These are phyloP conservation scores for Meiosimyza decipiens DNA, from an alignment of 2,888 invertebrate genomes.

Conservation along the genomic window DNA sequence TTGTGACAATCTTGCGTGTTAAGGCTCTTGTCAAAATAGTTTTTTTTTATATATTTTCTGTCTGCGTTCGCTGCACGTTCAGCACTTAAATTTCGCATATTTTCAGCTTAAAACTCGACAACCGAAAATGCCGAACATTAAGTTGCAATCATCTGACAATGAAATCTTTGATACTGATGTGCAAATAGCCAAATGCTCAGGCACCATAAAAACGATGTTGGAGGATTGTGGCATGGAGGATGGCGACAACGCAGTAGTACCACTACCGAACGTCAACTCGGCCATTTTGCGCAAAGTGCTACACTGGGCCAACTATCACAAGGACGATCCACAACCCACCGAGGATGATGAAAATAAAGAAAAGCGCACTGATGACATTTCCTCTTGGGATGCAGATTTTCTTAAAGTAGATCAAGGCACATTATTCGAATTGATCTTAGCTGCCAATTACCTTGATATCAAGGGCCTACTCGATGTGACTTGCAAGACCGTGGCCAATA, in stretches of 20 bases:
- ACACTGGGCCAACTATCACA: slow-evolving; percentile 93
- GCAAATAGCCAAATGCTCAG: slow-evolving; percentile 96
- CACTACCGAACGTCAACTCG: slow-evolving; percentile 96
- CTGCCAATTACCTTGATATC: slow-evolving; percentile 97
- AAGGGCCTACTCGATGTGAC: slow-evolving; percentile 96
- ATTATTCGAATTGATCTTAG: slow-evolving; percentile 94
- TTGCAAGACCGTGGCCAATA: slow-evolving; percentile 97
- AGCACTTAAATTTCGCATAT: too few species aligned
- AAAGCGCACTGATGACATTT: slow-evolving; percentile 98
- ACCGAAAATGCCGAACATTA: slow-evolving; percentile 89
- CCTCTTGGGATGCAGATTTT: slow-evolving; percentile 99
- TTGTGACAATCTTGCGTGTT: too few species aligned
- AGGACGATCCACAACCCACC: slow-evolving; percentile 94
- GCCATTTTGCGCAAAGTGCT: slow-evolving; percentile 95
- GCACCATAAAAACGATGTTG: slow-evolving; percentile 98
- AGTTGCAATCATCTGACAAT: slow-evolving; percentile 93
- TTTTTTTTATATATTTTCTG: too few species aligned
- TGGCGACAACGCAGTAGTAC: slow-evolving; percentile 94
- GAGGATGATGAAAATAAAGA: slow-evolving; percentile 98
- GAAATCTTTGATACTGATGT: slow-evolving; percentile 97
- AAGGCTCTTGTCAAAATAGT: background rate
- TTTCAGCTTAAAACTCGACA: too few species aligned
- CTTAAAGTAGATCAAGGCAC: slow-evolving; percentile 98
- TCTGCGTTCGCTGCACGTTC: too few species aligned
- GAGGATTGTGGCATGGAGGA: slow-evolving; percentile 92